Conservation (phyloP, 1,140 invertebrate genomes). For the Probaryconus sp. region DNA sequence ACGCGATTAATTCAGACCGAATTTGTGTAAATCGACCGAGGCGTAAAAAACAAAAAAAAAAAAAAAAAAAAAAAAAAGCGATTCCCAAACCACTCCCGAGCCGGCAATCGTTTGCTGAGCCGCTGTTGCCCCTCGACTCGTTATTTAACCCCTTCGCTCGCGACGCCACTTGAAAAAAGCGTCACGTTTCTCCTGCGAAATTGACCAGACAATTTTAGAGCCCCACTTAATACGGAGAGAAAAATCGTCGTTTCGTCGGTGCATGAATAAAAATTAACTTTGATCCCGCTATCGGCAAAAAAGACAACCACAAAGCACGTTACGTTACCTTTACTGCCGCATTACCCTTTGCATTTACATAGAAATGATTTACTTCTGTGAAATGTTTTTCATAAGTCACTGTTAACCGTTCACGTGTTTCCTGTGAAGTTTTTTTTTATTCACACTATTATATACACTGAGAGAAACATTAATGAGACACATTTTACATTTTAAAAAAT, state of each 20-base stretch:
- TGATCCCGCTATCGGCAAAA: conserved; percentile 55
- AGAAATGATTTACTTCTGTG: conserved; percentile 54
- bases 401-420: no score
- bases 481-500: no score
- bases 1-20: conserved; percentile 22
- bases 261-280: conserved; percentile 78
- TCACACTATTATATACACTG: no score
- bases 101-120: no score
- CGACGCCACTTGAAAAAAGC: conserved; percentile 74
- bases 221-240: conserved; percentile 77
- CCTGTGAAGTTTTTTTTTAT: no score
- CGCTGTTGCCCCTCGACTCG: conserved; percentile 17
- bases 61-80: conserved; percentile 18
- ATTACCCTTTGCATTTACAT: conserved; percentile 58
- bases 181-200: conserved; percentile 75
- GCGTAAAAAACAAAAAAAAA: conserved; percentile 6
- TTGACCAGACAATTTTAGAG: conserved; percentile 79
- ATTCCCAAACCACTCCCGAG: conserved; percentile 56
- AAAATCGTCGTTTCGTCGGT: conserved; percentile 77
- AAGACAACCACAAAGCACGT: conserved; percentile 39
- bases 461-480: no score
- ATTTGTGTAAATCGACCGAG: conserved; percentile 23
- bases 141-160: conserved; percentile 63
- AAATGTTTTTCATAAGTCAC: conserved; percentile 26
- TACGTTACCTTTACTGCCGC: conserved; percentile 42